A percentile compares a stretch with the other conserved stretches of the same genome.
These are phyloP conservation scores for Philereme vetulata DNA, from an alignment of 2,888 invertebrate genomes.

Conservation along the genomic window DNA sequence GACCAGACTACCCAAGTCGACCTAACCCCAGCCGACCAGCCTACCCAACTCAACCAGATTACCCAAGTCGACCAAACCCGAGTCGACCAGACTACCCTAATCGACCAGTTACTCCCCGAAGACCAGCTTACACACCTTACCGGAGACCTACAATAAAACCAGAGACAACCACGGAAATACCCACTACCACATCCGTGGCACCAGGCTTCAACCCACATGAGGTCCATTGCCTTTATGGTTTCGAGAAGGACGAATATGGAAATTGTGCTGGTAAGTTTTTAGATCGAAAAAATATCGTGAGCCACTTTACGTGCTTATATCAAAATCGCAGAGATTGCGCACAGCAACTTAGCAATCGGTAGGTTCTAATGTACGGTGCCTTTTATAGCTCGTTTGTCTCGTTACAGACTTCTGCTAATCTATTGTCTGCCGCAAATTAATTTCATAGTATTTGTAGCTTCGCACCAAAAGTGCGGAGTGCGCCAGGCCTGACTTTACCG, in stretches of 20 bases:
- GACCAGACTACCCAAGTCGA: conserved; percentile 7
- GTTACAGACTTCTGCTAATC: too few relatives aligned
- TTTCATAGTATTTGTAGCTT: too few relatives aligned
- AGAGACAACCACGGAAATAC: conserved; percentile 31
- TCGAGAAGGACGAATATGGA: conserved; percentile 66
- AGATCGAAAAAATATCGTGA: background rate
- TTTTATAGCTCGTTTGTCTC: too few relatives aligned
- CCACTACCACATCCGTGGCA: conserved; percentile 35
- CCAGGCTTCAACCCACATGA: conserved; percentile 57
- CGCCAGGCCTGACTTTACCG: too few relatives aligned
- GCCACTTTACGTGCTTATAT: too few relatives aligned
- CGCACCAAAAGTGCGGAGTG: too few relatives aligned
- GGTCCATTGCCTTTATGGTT: conserved; percentile 79
- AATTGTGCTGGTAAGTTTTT: conserved; percentile 23
- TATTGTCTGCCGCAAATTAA: too few relatives aligned
- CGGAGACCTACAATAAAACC: conserved; percentile 18
- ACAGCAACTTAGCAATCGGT: too few relatives aligned
- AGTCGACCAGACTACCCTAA: conserved; percentile 35
- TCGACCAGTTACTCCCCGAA: conserved; percentile 37
- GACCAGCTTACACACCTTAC: conserved; percentile 28
- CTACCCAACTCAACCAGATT: conserved; percentile 16
- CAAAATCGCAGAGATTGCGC: too few relatives aligned
- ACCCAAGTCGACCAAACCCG: conserved; percentile 23
- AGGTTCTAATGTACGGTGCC: too few relatives aligned
- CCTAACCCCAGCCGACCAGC: conserved; percentile 15